Conservation (phyloP, 1,140 invertebrate genomes). For the Doryteuthis pealeii region DNA sequence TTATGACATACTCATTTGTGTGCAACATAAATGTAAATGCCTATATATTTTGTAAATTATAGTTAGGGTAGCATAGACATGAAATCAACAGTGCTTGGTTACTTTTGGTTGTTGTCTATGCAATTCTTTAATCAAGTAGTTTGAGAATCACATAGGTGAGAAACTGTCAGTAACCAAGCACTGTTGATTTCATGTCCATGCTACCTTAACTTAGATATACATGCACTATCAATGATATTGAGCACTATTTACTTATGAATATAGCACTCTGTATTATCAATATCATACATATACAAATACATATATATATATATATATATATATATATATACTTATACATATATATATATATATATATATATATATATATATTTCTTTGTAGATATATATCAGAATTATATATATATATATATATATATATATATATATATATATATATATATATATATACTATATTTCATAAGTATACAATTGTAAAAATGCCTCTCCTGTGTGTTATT, state of each 20-base stretch:
- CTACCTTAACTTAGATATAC: too few species aligned
- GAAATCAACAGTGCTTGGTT: too few species aligned
- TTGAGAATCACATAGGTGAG: too few species aligned
- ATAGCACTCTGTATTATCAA: too few species aligned
- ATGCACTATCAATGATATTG: too few species aligned
- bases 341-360: constrained; percentile 9
- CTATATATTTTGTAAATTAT: too few species aligned
- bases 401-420: neutral
- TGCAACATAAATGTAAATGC: neutral
- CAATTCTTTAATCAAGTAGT: too few species aligned
- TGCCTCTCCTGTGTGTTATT: too few species aligned
- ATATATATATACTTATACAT: neutral
- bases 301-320: neutral
- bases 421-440: neutral
- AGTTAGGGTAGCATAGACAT: too few species aligned
- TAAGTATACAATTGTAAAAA: neutral
- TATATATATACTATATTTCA: neutral
- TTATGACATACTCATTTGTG: neutral
- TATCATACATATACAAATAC: neutral
- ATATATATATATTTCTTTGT: neutral
- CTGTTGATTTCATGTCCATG: too few species aligned
- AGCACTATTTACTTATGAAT: neutral
- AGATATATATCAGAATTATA: neutral
- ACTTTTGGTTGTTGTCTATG: too few species aligned
- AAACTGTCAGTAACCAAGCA: too few species aligned